Evolutionary conservation across 2,113 vertebrate genomes (phyloP).

Genomic region (Pangasianodon gigas): DNA sequence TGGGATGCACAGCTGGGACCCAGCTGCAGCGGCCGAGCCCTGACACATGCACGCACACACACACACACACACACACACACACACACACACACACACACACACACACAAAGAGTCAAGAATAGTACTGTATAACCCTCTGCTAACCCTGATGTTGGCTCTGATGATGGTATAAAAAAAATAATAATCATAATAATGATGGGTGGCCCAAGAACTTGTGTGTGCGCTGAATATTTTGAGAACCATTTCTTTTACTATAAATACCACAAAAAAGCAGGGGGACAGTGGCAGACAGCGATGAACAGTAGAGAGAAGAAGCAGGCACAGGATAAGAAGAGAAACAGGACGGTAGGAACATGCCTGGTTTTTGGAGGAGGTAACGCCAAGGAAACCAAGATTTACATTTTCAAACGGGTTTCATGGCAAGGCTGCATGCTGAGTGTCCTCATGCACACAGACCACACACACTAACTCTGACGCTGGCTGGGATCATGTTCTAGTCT

Average conservation of each 20-base stretch:
- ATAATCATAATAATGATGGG: conserved; percentile 39
- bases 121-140: conserved; percentile 35
- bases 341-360: background rate
- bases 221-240: conserved; percentile 6
- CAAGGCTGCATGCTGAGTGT: conserved; percentile 23
- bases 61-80: conserved; percentile 17
- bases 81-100: conserved; percentile 14
- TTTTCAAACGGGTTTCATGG: conserved; percentile 39
- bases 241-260: conserved; percentile 38
- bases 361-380: conserved; percentile 28
- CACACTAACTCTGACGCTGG: conserved; percentile 21
- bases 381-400: conserved; percentile 34
- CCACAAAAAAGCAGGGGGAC: conserved; percentile 8
- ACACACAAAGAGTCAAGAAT: conserved; percentile 27
- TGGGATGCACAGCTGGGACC: conserved; percentile 80
- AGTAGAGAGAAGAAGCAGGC: conserved; percentile 6
- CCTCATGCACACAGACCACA: conserved; percentile 43
- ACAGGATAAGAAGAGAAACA: conserved; percentile 12
- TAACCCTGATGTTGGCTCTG: conserved; percentile 26
- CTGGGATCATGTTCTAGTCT: conserved; percentile 30
- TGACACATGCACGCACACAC: conserved; percentile 22
- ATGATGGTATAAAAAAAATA: conserved; percentile 37
- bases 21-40: conserved; percentile 74
- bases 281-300: background rate
- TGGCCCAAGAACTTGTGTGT: conserved; percentile 33